Conservation (phyloP, 1,140 invertebrate species). For the Ephestia elutella region DNA sequence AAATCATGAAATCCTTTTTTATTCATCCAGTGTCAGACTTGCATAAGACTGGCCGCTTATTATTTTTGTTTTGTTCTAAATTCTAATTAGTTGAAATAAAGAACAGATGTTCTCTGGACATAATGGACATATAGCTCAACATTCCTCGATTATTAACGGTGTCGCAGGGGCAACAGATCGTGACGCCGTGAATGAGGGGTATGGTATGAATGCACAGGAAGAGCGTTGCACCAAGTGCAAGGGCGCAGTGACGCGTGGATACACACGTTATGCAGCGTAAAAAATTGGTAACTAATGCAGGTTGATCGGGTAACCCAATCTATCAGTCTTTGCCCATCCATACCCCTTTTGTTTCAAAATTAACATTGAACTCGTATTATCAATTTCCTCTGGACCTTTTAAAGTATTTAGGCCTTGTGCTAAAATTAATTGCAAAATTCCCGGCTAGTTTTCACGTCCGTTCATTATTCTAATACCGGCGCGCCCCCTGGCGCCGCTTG, state of each 20-base stretch:
- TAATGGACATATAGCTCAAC: not conserved
- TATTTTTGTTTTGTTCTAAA: too few species aligned
- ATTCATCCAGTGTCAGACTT: too few species aligned
- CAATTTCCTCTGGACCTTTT: too few species aligned
- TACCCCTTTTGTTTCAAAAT: too few species aligned
- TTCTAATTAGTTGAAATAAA: too few species aligned
- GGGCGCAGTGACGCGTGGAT: conserved; percentile 28
- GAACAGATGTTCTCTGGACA: too few species aligned
- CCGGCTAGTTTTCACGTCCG: conserved; percentile 16
- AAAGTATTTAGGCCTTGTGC: not conserved
- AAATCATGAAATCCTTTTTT: too few species aligned
- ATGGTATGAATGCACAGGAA: conserved; percentile 46
- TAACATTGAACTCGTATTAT: too few species aligned
- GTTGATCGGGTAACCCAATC: conserved; percentile 13
- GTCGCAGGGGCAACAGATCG: conserved; percentile 31
- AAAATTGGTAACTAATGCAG: not conserved
- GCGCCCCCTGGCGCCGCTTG: conserved; percentile 13
- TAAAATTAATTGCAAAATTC: conserved; percentile 10
- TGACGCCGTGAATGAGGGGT: conserved; percentile 47
- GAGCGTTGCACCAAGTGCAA: conserved; percentile 43
- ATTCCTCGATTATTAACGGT: conserved; percentile 1
- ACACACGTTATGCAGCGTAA: not conserved
- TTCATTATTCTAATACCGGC: conserved; percentile 8
- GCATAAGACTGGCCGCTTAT: too few species aligned
- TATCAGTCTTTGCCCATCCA: too few species aligned